Evolutionary conservation across 2,113 vertebrate species (phyloP), one percentile per base, ranked within the genome.

Genomic region (Plotosus lineatus): DNA sequence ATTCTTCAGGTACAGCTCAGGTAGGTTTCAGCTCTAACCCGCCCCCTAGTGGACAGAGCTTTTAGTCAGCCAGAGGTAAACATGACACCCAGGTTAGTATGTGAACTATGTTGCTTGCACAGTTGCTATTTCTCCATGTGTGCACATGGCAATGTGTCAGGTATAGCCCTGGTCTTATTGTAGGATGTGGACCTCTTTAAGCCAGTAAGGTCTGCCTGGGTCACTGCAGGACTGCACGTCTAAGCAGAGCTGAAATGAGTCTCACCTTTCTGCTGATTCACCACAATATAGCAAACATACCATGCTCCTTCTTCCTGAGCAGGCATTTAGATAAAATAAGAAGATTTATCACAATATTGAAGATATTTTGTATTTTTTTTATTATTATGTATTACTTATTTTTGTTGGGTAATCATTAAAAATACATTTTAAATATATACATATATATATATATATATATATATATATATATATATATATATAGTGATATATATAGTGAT

Each of bases 211-310:
- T 90, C 88, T 79, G 56, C 84, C 85, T 83, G 82, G 92, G 92
- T 92, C 91, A 81, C 77, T 12, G 65, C 85, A 81, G 85, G 83
- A 87, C 83, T 89, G 89, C 89, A 89, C 88, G 40, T 90, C 85
- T 88, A 79, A 82, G 85, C 84, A 82, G 82, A 79, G 6, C 79
- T 88, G 87, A 86, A 91, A 93, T 93, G 89, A 92, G 91, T 92
- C 91, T 90, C 79, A 48, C 89, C 85, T 90, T 94, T 92, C 82
- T 93, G 92, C 91, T 92, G 91, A 88, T 92, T 92, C 89, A 83
- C 90, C 90, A 90, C 80, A 91, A 89, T 91, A 89, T 79, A 26
- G 51, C 55, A 75, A 66, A 81, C 68, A 68, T 69, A 46, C 50
- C 55, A n/a, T 58, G 56, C 55, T 60, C 36, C 75, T 38, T 83